A percentile compares a stretch with the other conserved stretches of the same genome.
Evolutionary conservation across 2,113 vertebrate genomes (phyloP).

Genomic region (Microtus pennsylvanicus): DNA sequence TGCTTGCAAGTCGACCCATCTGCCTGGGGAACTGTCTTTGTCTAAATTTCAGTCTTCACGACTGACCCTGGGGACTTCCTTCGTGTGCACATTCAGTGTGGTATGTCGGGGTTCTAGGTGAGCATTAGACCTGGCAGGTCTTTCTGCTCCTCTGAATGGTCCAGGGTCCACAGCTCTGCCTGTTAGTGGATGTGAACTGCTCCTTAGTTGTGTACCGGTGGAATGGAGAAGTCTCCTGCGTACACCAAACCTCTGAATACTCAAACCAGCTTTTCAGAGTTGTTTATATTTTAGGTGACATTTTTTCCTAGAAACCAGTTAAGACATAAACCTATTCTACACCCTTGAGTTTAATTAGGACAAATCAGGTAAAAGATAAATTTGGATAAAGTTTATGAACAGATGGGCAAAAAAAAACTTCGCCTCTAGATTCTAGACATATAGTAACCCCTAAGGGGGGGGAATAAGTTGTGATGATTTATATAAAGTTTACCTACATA

Average conservation of each 20-base stretch:
- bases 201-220: constrained; percentile 45
- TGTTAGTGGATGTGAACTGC: neutral
- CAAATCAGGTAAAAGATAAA: constrained; percentile 1
- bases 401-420: neutral
- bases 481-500: neutral
- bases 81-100: constrained; percentile 21
- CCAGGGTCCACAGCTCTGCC: constrained; percentile 57
- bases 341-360: neutral
- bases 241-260: constrained; percentile 37
- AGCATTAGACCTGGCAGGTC: constrained; percentile 68
- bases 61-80: neutral
- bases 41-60: neutral
- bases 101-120: constrained; percentile 59
- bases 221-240: constrained; percentile 51
- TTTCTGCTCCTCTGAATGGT: constrained; percentile 70
- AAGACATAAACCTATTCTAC: neutral
- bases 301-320: constrained; percentile 29
- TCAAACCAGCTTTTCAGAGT: constrained; percentile 58
- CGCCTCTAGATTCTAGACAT: neutral
- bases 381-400: neutral
- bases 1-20: neutral
- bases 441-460: neutral
- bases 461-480: neutral
- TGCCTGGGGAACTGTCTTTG: neutral
- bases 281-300: constrained; percentile 48